These are phyloP conservation scores for Solenopsis fugax DNA, from an alignment of 1,140 invertebrate species.

Conservation along the genomic window DNA sequence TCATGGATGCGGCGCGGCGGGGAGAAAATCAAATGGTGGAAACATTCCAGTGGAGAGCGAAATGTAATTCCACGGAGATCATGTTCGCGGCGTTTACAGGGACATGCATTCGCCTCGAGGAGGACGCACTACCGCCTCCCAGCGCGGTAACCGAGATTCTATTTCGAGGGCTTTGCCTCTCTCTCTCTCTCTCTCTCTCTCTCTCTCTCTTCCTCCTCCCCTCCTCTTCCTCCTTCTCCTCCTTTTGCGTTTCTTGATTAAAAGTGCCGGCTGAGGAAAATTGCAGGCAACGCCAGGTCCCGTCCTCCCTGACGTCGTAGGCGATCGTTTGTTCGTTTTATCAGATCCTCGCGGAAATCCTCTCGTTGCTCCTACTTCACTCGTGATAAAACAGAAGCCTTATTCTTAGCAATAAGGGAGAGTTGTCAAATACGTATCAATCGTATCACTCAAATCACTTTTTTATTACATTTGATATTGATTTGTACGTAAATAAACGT, in stretches of 20 bases:
- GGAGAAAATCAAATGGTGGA: conserved; percentile 49
- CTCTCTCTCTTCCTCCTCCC: no score
- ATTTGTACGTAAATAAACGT: no score
- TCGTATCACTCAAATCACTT: no score
- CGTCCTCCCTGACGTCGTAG: background rate
- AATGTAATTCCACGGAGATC: conserved; percentile 61
- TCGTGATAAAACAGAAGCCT: conserved; percentile 10
- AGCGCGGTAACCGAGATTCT: conserved; percentile 59
- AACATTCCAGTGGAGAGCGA: conserved; percentile 39
- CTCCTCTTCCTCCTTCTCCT: background rate
- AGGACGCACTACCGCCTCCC: conserved; percentile 1
- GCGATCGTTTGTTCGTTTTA: conserved; percentile 50
- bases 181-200: background rate
- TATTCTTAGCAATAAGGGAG: background rate
- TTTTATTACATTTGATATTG: no score
- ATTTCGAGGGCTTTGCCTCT: conserved; percentile 33
- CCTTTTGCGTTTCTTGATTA: conserved; percentile 50
- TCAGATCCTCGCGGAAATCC: background rate
- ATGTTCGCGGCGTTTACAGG: conserved; percentile 57
- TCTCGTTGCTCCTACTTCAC: background rate
- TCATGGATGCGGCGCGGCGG: background rate
- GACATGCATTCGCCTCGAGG: conserved; percentile 25
- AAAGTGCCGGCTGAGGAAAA: conserved; percentile 61
- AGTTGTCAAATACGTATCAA: no score
- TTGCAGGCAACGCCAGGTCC: conserved; percentile 24